These are phyloP conservation scores for Platyrinchus mystaceus DNA, from an alignment of 2,797 vertebrate species.

Conservation along the genomic window DNA sequence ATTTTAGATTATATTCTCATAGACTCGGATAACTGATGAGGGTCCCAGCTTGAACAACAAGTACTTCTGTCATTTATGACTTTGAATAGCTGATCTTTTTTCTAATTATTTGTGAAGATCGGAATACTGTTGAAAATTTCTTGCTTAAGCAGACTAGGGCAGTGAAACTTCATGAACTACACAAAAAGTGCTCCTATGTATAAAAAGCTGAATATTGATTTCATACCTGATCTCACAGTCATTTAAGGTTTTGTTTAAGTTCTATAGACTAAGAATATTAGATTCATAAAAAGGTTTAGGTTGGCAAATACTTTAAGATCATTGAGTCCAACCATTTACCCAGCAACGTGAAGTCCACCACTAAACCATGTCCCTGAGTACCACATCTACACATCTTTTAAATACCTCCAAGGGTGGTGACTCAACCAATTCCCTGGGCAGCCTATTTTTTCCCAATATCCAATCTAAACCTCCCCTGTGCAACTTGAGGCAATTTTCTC, in stretches of 20 bases:
- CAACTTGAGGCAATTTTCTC: neutral
- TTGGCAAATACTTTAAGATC: neutral
- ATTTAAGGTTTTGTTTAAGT: neutral
- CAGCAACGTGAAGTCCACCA: neutral
- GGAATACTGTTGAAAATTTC: neutral
- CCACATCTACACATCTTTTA: neutral
- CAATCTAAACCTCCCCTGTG: neutral
- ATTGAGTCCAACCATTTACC: neutral
- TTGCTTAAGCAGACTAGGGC: neutral
- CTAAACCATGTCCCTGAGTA: neutral
- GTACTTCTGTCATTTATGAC: neutral
- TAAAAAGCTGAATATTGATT: neutral
- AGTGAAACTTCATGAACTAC: neutral
- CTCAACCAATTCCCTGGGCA: neutral
- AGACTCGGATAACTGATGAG: neutral
- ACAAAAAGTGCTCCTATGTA: neutral
- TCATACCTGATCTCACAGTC: neutral
- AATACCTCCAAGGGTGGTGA: neutral
- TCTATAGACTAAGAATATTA: neutral
- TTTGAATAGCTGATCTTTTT: slow-evolving; percentile 17
- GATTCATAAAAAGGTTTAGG: neutral
- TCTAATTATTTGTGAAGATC: neutral
- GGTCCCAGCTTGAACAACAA: neutral
- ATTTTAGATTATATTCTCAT: slow-evolving; percentile 19
- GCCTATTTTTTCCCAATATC: neutral